Evolutionary conservation across 2,113 vertebrate genomes (phyloP).

Genomic region (Pachypanchax playfairii): DNA sequence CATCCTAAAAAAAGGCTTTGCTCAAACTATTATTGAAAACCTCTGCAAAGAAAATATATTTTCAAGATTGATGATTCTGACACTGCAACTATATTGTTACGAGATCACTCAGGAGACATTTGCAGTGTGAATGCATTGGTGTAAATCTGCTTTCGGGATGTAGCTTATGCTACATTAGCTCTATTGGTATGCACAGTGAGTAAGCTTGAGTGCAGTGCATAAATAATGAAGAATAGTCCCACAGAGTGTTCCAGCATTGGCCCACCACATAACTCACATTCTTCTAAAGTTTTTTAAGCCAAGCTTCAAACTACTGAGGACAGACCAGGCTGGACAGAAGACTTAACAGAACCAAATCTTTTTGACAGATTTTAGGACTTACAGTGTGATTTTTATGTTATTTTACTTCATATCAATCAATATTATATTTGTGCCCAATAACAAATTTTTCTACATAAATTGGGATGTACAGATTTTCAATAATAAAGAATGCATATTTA

Average conservation of each 20-base stretch:
- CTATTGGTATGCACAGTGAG: constrained; percentile 61
- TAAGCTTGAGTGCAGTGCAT: constrained; percentile 23
- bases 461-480: no score
- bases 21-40: no score
- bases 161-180: constrained; percentile 44
- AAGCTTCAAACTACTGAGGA: constrained; percentile 42
- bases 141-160: constrained; percentile 25
- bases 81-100: background rate
- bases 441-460: no score
- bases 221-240: constrained; percentile 53
- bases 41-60: no score
- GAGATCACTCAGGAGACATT: background rate
- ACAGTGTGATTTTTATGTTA: no score
- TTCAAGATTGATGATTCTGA: no score
- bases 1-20: constrained; percentile 8
- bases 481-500: no score
- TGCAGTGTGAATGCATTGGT: constrained; percentile 1
- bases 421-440: no score
- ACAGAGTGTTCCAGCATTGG: constrained; percentile 36
- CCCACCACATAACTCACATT: constrained; percentile 52
- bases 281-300: constrained; percentile 53
- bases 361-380: constrained; percentile 39
- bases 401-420: no score
- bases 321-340: constrained; percentile 61
- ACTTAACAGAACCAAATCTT: constrained; percentile 38